These are phyloP conservation scores for Eptesicus fuscus DNA, from an alignment of 2,113 vertebrate species.

Conservation along the genomic window DNA sequence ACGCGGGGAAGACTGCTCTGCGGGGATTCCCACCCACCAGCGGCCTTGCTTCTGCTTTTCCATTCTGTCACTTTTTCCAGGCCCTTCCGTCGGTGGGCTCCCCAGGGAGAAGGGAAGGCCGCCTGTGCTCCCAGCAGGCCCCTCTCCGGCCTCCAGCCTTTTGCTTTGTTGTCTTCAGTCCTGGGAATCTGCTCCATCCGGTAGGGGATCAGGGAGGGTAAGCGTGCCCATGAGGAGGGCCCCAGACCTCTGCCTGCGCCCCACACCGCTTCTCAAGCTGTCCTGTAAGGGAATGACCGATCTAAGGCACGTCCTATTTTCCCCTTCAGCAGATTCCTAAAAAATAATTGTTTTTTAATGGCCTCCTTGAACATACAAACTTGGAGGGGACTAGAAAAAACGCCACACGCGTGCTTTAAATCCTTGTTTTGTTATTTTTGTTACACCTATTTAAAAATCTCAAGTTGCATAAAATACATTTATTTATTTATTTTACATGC, in stretches of 20 bases:
- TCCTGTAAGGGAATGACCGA: background rate
- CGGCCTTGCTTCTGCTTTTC: conserved; percentile 27
- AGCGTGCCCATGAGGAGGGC: background rate
- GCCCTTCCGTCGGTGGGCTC: background rate
- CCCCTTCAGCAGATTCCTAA: background rate
- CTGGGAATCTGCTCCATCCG: background rate
- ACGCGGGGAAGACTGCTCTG: background rate
- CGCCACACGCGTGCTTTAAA: background rate
- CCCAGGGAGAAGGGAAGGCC: background rate
- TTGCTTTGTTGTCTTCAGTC: background rate
- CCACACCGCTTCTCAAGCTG: background rate
- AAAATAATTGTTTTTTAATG: background rate
- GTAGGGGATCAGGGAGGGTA: background rate
- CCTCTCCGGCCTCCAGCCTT: background rate
- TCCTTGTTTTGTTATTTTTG: background rate
- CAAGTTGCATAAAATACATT: background rate
- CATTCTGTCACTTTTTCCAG: conserved; percentile 58
- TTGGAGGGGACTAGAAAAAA: background rate
- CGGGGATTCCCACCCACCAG: background rate
- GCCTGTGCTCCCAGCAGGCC: background rate
- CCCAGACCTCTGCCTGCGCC: too few relatives aligned
- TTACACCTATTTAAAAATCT: background rate
- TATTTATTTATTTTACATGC: too few relatives aligned
- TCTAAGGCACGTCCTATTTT: background rate
- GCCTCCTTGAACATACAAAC: background rate